These are phyloP conservation scores for Belgica antarctica DNA, from an alignment of 2,888 invertebrate species.

Conservation along the genomic window DNA sequence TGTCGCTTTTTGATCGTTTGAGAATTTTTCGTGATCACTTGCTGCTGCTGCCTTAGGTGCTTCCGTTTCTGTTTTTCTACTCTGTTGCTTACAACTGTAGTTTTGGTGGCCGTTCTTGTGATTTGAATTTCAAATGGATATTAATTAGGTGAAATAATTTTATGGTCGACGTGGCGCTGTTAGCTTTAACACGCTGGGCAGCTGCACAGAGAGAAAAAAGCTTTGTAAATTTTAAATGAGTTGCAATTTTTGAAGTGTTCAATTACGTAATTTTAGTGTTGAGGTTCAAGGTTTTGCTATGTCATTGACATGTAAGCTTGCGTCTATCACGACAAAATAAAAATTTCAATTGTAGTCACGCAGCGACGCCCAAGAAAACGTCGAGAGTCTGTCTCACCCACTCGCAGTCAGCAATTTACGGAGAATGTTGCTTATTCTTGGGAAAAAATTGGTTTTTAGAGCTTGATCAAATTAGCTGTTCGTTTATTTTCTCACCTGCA, in stretches of 20 bases:
- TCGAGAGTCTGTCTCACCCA: not conserved
- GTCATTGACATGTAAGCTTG: slow-evolving; percentile 1
- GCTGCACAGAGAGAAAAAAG: not conserved
- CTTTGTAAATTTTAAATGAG: not conserved
- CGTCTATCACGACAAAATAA: not conserved
- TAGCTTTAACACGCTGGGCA: not conserved
- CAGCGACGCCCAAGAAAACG: not conserved
- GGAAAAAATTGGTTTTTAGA: too few relatives aligned
- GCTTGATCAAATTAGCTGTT: too few relatives aligned
- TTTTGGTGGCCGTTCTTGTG: slow-evolving; percentile 22
- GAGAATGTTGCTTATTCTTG: too few relatives aligned
- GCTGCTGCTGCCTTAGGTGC: slow-evolving; percentile 19
- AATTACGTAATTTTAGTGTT: not conserved
- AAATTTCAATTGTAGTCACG: too few relatives aligned
- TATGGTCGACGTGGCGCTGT: not conserved
- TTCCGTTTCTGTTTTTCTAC: slow-evolving; percentile 41
- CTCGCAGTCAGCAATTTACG: not conserved
- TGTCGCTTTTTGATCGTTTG: not conserved
- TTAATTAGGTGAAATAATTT: slow-evolving; percentile 28
- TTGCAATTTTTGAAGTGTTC: not conserved
- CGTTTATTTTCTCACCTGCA: too few relatives aligned
- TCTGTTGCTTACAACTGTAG: slow-evolving; percentile 18
- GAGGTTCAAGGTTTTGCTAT: not conserved
- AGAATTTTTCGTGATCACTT: not conserved
- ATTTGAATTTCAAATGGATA: slow-evolving; percentile 40